phyloP scores from a whole-genome alignment of 2,888 invertebrate species.

The Leucoptera coffeella region DNA sequence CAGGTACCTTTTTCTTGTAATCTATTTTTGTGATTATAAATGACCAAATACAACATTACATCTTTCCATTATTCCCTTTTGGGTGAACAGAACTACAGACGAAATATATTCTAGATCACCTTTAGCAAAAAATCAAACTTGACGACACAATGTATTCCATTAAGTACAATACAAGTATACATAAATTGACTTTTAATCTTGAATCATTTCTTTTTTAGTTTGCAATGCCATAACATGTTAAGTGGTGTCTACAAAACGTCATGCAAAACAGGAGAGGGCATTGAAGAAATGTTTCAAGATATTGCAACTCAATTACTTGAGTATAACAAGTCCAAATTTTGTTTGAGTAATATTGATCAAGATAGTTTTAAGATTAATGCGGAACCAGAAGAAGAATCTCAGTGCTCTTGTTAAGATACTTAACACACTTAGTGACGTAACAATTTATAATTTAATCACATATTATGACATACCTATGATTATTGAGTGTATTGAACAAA shows the following conservation, averaged over 20 bases:
- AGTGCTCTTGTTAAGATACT: conserved; percentile 44
- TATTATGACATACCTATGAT: too few relatives aligned
- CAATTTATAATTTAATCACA: too few relatives aligned
- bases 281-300: conserved; percentile 88
- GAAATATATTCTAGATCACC: not conserved
- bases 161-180: not conserved
- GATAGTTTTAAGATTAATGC: conserved; percentile 70
- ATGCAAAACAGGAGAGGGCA: conserved; percentile 79
- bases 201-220: conserved; percentile 55
- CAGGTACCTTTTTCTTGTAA: conserved; percentile 44
- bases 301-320: conserved; percentile 77
- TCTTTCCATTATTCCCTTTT: not conserved
- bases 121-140: too few relatives aligned
- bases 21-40: not conserved
- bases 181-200: not conserved
- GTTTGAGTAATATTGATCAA: conserved; percentile 71
- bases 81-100: too few relatives aligned
- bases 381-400: conserved; percentile 49
- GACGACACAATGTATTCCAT: not conserved
- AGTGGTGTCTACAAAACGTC: conserved; percentile 86
- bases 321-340: conserved; percentile 75
- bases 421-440: too few relatives aligned
- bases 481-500: too few relatives aligned
- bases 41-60: not conserved
- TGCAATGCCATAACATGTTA: conserved; percentile 87